Evolutionary conservation across 2,797 vertebrate genomes (phyloP), one percentile per base, ranked within the genome.

Genomic region (Falco berigora): DNA sequence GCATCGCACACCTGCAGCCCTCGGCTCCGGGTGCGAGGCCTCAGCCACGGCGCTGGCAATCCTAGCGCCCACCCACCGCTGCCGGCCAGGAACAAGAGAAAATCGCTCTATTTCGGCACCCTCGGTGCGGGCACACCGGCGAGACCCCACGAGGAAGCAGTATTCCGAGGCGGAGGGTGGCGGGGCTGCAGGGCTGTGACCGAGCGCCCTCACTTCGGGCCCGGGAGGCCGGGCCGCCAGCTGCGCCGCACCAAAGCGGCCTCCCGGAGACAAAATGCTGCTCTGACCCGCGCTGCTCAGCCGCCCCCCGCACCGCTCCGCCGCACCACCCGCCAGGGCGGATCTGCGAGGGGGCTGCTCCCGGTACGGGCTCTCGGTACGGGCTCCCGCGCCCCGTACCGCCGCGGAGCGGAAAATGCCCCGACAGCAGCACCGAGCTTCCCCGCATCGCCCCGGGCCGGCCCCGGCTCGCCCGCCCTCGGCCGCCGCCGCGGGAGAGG

Each of bases 361-460:
- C 76, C 20, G 30, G 19, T 9, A 32, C n/a, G 30, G 8, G 20
- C 23, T 58, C 25, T 40, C 36, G 36, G 36, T 36, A 36, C 2
- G 17, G 16, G 17, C 8, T 6, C 10, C 24, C 9, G 15, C 32
- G 2, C 21, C 27, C 6, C 44, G 15, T 25, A 10, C 23, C 21
- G 20, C 34, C 13, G 23, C 8, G 12, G 21, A 32, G 42, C 17
- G n/a, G 23, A 24, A 46, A 71, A 38, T 0, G 24, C 4, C 20
- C 14, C 10, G 14, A 77, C 3, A 22, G 46, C 2, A 1, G 8
- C 19, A 6, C 7, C 1, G 13, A 38, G 6, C 13, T 0, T 0
- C 14, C 8, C 10, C 3, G 3, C 85, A 15, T 6, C 19, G 13
- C 10, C 17, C 5, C 46, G 10, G 8, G 19, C 28, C 32, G 25